A percentile compares a stretch with the other conserved stretches of the same genome.
These are phyloP conservation scores for Alexandromys fortis DNA, from an alignment of 2,113 vertebrate species.

Conservation along the genomic window DNA sequence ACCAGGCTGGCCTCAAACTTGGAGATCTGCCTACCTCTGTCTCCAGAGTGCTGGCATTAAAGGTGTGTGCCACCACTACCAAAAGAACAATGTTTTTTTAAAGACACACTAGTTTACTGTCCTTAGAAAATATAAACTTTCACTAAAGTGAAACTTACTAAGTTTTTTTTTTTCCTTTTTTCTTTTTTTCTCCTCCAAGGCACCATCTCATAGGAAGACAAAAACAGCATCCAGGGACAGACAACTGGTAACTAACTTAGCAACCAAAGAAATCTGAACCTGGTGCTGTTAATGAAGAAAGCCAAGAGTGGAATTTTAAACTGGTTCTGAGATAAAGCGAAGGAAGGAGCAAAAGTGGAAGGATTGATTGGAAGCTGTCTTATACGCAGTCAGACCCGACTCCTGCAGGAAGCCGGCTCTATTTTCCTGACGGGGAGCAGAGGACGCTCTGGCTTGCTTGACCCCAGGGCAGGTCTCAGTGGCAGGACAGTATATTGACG, in stretches of 20 bases:
- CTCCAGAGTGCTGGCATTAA: background rate
- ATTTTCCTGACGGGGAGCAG: background rate
- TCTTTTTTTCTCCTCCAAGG: background rate
- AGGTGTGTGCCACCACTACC: background rate
- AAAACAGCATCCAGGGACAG: background rate
- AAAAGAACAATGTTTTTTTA: background rate
- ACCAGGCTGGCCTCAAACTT: background rate
- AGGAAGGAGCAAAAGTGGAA: background rate
- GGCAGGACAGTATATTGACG: too few species aligned
- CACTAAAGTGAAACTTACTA: background rate
- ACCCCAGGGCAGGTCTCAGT: background rate
- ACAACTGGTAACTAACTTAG: background rate
- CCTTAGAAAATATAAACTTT: slow-evolving; percentile 36
- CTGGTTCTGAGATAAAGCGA: background rate
- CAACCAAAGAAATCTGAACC: background rate
- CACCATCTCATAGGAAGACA: background rate
- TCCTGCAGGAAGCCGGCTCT: background rate
- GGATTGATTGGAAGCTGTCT: background rate
- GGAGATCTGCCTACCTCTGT: background rate
- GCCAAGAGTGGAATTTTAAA: background rate
- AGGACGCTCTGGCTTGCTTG: background rate
- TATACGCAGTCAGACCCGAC: background rate
- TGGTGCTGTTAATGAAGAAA: background rate
- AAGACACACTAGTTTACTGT: background rate
- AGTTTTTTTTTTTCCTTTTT: background rate